A percentile compares a stretch with the other conserved stretches of the same genome.
phyloP scores from a whole-genome alignment of 2,113 vertebrate genomes.

The Corythornis cristatus region DNA sequence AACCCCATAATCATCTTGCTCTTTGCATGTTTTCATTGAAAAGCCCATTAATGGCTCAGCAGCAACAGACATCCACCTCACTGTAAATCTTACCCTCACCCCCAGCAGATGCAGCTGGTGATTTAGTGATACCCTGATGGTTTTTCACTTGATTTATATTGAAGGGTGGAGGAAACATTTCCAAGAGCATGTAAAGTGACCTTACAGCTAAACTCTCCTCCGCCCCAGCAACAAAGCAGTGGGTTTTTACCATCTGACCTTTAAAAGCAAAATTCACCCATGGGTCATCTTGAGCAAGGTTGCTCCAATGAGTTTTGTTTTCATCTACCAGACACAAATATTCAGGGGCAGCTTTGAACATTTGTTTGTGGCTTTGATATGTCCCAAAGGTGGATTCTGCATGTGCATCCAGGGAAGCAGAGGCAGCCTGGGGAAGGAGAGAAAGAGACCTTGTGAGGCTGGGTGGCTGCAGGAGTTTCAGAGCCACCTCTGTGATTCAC shows the following conservation, averaged over 20 bases:
- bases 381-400: neutral
- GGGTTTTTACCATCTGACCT: neutral
- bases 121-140: slow-evolving; percentile 62
- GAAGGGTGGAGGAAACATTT: slow-evolving; percentile 53
- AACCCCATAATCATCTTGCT: neutral
- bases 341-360: neutral
- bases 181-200: slow-evolving; percentile 43
- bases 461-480: neutral
- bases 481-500: neutral
- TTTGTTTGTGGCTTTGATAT: neutral
- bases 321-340: neutral
- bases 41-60: neutral
- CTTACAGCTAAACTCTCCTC: slow-evolving; percentile 35
- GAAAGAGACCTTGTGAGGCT: rapidly evolving
- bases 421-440: neutral
- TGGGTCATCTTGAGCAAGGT: neutral
- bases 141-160: slow-evolving; percentile 62
- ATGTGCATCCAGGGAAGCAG: rapidly evolving
- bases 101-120: slow-evolving; percentile 41
- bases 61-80: slow-evolving; percentile 35
- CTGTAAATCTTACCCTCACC: slow-evolving; percentile 39
- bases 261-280: slow-evolving; percentile 12
- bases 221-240: neutral
- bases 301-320: neutral
- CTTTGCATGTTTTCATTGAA: slow-evolving; percentile 38